phyloP scores from a whole-genome alignment of 2,888 invertebrate species.

The Tachina lurida region DNA sequence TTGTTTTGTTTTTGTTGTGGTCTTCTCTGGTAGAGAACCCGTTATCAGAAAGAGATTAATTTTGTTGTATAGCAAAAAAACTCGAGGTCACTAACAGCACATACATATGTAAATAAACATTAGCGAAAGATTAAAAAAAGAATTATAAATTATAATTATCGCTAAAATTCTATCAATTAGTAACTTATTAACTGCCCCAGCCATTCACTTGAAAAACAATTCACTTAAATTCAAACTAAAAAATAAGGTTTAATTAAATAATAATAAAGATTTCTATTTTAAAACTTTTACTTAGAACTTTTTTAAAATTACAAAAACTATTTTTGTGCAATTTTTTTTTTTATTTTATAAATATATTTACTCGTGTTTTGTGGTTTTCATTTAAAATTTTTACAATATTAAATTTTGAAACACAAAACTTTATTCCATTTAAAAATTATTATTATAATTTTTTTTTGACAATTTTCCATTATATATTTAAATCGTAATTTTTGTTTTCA shows the following conservation, averaged over 20 bases:
- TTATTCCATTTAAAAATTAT: conserved; percentile 30
- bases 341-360: conserved; percentile 19
- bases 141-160: no score
- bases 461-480: conserved; percentile 40
- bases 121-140: no score
- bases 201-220: background rate
- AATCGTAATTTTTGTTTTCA: conserved; percentile 55
- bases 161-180: background rate
- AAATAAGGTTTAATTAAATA: background rate
- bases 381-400: conserved; percentile 11
- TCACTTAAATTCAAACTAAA: background rate
- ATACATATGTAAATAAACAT: no score
- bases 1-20: no score
- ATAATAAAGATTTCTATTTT: background rate
- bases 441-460: background rate
- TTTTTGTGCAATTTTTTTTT: conserved; percentile 28
- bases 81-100: no score
- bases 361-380: background rate
- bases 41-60: no score
- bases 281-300: background rate
- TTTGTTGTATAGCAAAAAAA: no score
- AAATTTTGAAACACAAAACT: conserved; percentile 33
- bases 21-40: no score
- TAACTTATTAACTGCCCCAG: background rate
- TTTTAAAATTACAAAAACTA: conserved; percentile 5